A percentile compares a stretch with the other conserved stretches of the same genome.
These are phyloP conservation scores for Morbakka virulenta DNA, from an alignment of 30 jellyfish, hydroid and myxozoan species.

Conservation along the genomic window DNA sequence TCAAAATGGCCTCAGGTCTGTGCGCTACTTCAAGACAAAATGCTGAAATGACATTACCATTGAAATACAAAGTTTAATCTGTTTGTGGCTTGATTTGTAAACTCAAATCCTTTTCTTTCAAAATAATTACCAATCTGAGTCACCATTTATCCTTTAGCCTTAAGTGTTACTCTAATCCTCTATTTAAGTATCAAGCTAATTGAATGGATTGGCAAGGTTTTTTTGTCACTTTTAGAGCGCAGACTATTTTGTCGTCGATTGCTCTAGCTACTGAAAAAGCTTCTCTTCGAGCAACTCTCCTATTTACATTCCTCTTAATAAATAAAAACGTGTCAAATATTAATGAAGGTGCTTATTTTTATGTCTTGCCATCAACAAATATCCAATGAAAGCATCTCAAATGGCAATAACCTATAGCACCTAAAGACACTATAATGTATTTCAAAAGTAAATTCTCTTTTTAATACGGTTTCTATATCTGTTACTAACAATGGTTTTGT, in stretches of 20 bases:
- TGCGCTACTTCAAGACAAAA: slow-evolving; percentile 32
- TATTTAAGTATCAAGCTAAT: not conserved
- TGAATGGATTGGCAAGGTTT: not conserved
- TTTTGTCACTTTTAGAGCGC: not conserved
- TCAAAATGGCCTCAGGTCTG: slow-evolving; percentile 49
- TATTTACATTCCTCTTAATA: not conserved
- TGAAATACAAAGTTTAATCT: not conserved
- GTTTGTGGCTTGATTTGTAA: not conserved
- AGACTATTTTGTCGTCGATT: not conserved
- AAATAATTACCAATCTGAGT: not conserved
- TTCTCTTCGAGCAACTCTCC: not conserved
- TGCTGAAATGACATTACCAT: slow-evolving; percentile 23
- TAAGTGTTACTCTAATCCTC: not conserved
- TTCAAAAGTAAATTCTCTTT: too few species aligned
- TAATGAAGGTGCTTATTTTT: too few species aligned
- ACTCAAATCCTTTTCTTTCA: not conserved
- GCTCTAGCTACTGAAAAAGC: not conserved
- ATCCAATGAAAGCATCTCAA: too few species aligned
- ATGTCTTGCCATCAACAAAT: too few species aligned
- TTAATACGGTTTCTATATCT: too few species aligned
- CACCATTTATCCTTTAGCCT: not conserved
- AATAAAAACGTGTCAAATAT: too few species aligned
- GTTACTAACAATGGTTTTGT: too few species aligned
- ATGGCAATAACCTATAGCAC: too few species aligned
- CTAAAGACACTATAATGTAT: too few species aligned